Base-by-base conservation (phyloP, 2,797 vertebrate species). In the Parauchenoglanis punctatus region DNA sequence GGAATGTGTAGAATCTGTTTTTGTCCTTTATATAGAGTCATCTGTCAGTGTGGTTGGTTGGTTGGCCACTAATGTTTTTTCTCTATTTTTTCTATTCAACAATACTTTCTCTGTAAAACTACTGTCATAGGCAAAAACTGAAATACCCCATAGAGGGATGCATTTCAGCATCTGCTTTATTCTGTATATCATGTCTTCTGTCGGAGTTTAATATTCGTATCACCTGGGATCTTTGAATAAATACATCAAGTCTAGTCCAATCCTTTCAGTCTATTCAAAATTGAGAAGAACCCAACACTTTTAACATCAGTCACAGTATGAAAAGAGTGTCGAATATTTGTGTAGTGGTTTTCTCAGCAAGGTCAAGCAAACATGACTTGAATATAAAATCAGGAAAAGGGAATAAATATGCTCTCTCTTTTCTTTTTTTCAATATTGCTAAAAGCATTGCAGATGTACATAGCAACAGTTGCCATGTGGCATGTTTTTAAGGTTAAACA, bases 391-490 rank as follows among this genome's bases (percentile, higher is more conserved):
- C 82, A 56, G 82, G 68, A 52, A 86, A 84, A 72, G 73, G 59
- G 44, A 68, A 87, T 87, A 61, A 44, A 85, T 58, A 67, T 68
- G 46, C 54, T n/a, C 28, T 23, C 40, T 85, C 81, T 85, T 75
- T 18, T 31, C 44, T 78, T 18, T 77, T 25, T 58, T 35, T 65
- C 12, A 77, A 80, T 18, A 46, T 68, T 77, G 72, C 87, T 86
- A 83, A 73, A 87, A 88, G 76, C 75, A 85, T 72, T 81, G 87
- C 76, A 75, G 78, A 76, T 56, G 85, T 90, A 77, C 83, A 84
- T 84, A 89, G 89, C 83, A 88, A 85, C 89, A 61, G 86, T 88
- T 87, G 81, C 83, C 83, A 83, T 78, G 68, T 81, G 65, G 67
- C 31, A 65, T 81, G 59, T 81, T 81, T 28, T 81, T 31, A 85